phyloP scores from a whole-genome alignment of 2,888 invertebrate species.

The Euspilapteryx auroguttella region DNA sequence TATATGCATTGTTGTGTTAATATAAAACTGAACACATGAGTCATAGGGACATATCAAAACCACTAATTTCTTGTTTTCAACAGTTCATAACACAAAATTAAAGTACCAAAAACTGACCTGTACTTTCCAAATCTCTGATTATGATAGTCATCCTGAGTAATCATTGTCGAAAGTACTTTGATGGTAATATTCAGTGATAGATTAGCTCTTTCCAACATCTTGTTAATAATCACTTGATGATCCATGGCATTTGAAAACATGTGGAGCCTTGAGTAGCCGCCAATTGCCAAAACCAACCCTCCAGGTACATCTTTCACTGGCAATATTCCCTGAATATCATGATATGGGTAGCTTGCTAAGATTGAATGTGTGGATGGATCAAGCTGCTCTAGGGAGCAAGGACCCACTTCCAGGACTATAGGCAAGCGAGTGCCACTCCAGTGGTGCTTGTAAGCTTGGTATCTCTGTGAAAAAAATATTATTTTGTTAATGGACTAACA shows the following conservation, averaged over 20 bases:
- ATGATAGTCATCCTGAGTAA: slow-evolving; percentile 85
- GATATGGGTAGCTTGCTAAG: slow-evolving; percentile 64
- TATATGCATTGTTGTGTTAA: too few species aligned
- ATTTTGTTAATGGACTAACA: too few species aligned
- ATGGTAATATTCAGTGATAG: slow-evolving; percentile 81
- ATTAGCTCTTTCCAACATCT: slow-evolving; percentile 81
- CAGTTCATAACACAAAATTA: too few species aligned
- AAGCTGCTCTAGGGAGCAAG: slow-evolving; percentile 88
- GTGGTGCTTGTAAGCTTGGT: slow-evolving; percentile 91
- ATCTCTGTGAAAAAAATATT: slow-evolving; percentile 60
- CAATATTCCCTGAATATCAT: slow-evolving; percentile 45
- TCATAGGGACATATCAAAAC: too few species aligned
- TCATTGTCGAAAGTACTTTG: slow-evolving; percentile 79
- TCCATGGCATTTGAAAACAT: slow-evolving; percentile 82
- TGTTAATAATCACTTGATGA: slow-evolving; percentile 84
- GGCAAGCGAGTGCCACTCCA: slow-evolving; percentile 94
- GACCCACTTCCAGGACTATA: slow-evolving; percentile 88
- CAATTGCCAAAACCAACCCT: slow-evolving; percentile 89
- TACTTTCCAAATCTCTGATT: slow-evolving; percentile 89
- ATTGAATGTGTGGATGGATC: slow-evolving; percentile 84
- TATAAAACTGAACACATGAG: too few species aligned
- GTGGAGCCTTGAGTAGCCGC: slow-evolving; percentile 90
- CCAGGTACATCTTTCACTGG: slow-evolving; percentile 88
- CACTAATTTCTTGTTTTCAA: too few species aligned
- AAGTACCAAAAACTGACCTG: slow-evolving; percentile 67